Evolutionary conservation across 2,888 invertebrate species (phyloP), one percentile per base, ranked within the genome.

Genomic region (Ceraclea dissimilis): DNA sequence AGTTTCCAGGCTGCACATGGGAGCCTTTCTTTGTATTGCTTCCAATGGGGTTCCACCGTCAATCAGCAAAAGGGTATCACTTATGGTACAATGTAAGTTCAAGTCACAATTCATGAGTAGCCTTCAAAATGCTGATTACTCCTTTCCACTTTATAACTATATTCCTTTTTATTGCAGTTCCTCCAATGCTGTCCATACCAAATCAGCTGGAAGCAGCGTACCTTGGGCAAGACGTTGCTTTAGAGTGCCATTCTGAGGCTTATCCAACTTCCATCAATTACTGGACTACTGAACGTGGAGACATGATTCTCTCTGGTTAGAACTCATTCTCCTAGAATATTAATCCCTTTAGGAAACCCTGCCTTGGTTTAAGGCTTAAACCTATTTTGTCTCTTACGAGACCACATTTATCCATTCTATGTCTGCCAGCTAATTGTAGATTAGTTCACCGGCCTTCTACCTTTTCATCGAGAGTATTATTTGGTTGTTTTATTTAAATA

Each of bases 231-330:
- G 90, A 93, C 69, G 90, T 93, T 57, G 85, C 88, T 34, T 75
- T 93, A 62, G 92, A 91, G 72, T 93, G 93, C 70, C 89, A 91
- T 72, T 92, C 92, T 0, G 93, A 94, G 73, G 93, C 93, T 50
- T 92, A 90, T 73, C 94, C 94, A 46, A 87, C 88, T 64, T 93
- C 93, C 58, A 93, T 93, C 73, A 93, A 93, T 80, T 94, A 93
- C 72, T 94, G 94, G 94, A 92, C 92, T 55, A 92, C 90, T 34
- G 90, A 91, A 67, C 81, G 85, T 58, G 92, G 92, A 60, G 92
- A 92, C 71, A 93, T 93, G 92, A 92, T 93, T 68, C 89, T 92
- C 78, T 90, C 92, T 75, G 92, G 93, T 92, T 79, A 83, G 4
- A 20, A 43, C 16, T 8, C 16, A 19, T 19, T 47, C 47, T 16